phyloP scores from a whole-genome alignment of 2,797 vertebrate genomes.

The Atherinosoma microstoma region DNA sequence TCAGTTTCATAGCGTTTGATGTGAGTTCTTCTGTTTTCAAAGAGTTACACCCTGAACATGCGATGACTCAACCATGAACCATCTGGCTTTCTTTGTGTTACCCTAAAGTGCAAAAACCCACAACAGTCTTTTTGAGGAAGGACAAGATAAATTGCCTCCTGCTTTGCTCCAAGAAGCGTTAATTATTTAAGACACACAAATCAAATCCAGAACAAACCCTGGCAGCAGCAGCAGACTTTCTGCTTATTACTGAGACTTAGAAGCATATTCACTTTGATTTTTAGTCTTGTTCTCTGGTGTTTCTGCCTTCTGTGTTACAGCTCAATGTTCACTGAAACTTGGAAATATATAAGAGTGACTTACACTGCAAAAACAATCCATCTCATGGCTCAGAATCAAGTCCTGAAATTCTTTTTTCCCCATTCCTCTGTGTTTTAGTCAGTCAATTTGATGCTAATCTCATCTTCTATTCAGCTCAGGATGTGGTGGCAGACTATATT shows the following conservation, averaged over 20 bases:
- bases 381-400: slow-evolving; percentile 1
- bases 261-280: slow-evolving; percentile 31
- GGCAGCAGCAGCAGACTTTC: slow-evolving; percentile 26
- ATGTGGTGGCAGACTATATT: neutral
- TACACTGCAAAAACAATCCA: neutral
- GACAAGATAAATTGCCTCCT: slow-evolving; percentile 42
- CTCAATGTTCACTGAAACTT: slow-evolving; percentile 15
- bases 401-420: neutral
- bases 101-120: slow-evolving; percentile 38
- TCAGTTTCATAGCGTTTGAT: neutral
- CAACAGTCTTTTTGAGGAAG: slow-evolving; percentile 48
- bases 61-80: slow-evolving; percentile 16
- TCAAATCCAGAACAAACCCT: slow-evolving; percentile 39
- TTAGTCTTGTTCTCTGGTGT: neutral
- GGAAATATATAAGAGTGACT: neutral
- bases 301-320: neutral
- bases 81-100: slow-evolving; percentile 40
- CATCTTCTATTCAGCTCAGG: neutral
- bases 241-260: slow-evolving; percentile 39
- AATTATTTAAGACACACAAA: slow-evolving; percentile 65
- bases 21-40: neutral
- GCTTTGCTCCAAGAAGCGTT: slow-evolving; percentile 38
- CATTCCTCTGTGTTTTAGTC: neutral
- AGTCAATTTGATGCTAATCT: neutral
- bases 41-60: neutral